Conservation (phyloP, 1,140 invertebrate species). For the Aphidius ervi region DNA sequence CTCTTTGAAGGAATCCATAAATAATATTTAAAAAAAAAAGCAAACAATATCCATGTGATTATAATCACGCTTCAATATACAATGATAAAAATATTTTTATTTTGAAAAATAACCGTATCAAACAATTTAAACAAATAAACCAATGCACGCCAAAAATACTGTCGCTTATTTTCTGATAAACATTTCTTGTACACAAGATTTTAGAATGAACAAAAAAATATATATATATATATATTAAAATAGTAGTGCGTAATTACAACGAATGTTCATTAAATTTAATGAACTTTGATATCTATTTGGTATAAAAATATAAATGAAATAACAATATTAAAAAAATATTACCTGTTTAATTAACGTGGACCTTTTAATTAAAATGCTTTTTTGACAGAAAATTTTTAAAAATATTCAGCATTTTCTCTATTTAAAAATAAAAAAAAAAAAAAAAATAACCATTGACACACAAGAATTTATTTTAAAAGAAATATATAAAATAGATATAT, state of each 20-base stretch:
- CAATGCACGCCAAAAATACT: constrained; percentile 35
- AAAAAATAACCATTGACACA: too few relatives aligned
- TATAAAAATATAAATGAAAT: background rate
- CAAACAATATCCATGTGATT: constrained; percentile 30
- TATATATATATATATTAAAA: constrained; percentile 12
- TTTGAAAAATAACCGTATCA: background rate
- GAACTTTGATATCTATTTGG: background rate
- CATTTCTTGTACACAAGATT: constrained; percentile 34
- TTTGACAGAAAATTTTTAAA: too few relatives aligned
- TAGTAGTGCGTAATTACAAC: constrained; percentile 35
- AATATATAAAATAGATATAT: too few relatives aligned
- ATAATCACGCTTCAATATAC: constrained; percentile 26
- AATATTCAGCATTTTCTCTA: too few relatives aligned
- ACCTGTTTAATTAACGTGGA: too few relatives aligned
- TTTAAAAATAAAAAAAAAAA: too few relatives aligned
- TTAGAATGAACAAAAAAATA: constrained; percentile 22
- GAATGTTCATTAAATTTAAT: constrained; percentile 27
- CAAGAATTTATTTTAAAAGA: too few relatives aligned
- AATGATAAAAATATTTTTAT: constrained; percentile 17
- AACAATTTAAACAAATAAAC: constrained; percentile 21
- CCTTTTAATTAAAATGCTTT: too few relatives aligned
- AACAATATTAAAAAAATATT: too few relatives aligned
- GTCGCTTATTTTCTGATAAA: constrained; percentile 43
- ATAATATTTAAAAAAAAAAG: constrained; percentile 7
- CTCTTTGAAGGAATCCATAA: background rate